Conservation (phyloP, 1,140 invertebrate species). For the Tetragnatha versicolor region DNA sequence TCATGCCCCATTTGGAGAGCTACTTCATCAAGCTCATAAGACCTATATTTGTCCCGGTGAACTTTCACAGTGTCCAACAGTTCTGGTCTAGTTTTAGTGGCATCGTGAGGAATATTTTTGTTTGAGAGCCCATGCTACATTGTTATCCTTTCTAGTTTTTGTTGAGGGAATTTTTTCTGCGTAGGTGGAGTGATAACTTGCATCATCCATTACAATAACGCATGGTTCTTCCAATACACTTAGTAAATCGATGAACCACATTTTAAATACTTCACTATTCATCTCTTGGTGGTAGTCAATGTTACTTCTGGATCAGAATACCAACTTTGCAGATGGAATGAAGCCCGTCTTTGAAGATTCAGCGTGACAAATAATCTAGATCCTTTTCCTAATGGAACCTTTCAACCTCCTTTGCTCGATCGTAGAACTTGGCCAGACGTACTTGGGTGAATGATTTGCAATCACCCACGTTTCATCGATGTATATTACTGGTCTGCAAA, state of each 20-base stretch:
- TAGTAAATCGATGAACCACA: neutral
- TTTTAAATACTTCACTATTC: conserved; percentile 1
- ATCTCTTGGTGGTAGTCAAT: conserved; percentile 8
- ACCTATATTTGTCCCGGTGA: neutral
- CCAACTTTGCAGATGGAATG: neutral
- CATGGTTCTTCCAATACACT: neutral
- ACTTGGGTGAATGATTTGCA: neutral
- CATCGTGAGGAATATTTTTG: neutral
- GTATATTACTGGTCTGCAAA: neutral
- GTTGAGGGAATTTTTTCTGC: neutral
- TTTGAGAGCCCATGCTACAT: neutral
- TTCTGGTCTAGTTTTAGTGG: neutral
- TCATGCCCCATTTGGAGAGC: conserved; percentile 12
- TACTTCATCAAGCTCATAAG: conserved; percentile 1
- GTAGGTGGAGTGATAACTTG: neutral
- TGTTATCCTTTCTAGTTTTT: neutral
- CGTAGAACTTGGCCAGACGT: neutral
- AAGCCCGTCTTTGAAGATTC: neutral
- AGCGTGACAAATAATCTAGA: no score
- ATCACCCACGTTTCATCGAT: conserved; percentile 4
- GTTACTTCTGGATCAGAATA: neutral
- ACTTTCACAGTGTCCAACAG: neutral
- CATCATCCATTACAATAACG: neutral
- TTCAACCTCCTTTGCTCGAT: neutral
- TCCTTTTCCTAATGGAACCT: neutral